These are phyloP conservation scores for Idris sp. DNA, from an alignment of 1,140 invertebrate species.

Conservation along the genomic window DNA sequence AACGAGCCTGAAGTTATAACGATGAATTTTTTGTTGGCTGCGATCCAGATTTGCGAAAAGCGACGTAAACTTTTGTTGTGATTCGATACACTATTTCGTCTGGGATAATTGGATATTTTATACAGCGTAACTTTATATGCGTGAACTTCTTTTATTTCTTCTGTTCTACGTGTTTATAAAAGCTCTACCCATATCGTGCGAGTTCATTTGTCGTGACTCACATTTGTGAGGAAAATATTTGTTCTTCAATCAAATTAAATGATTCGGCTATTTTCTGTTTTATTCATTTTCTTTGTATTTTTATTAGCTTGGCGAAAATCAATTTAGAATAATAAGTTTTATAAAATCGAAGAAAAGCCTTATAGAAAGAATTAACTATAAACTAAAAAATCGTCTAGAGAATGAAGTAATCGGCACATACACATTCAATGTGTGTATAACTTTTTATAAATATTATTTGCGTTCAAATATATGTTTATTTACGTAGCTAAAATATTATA, in stretches of 20 bases:
- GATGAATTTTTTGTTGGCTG: constrained; percentile 54
- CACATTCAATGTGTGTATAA: too few species aligned
- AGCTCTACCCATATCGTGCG: background rate
- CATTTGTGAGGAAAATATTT: constrained; percentile 21
- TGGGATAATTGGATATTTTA: constrained; percentile 65
- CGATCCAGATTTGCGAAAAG: constrained; percentile 56
- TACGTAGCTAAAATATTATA: too few species aligned
- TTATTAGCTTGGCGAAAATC: too few species aligned
- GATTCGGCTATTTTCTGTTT: constrained; percentile 25
- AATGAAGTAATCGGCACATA: too few species aligned
- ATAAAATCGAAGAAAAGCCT: too few species aligned
- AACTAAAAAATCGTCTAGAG: too few species aligned
- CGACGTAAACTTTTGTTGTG: constrained; percentile 31
- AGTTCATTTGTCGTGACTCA: background rate
- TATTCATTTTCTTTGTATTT: too few species aligned
- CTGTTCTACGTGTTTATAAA: constrained; percentile 17
- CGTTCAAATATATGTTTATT: too few species aligned
- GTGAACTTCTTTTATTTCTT: constrained; percentile 14
- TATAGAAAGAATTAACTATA: too few species aligned
- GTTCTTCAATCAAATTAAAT: constrained; percentile 21
- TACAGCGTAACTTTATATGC: constrained; percentile 45
- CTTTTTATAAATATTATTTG: too few species aligned
- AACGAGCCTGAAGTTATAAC: constrained; percentile 48
- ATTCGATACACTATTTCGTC: constrained; percentile 60
- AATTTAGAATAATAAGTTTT: too few species aligned